These are phyloP conservation scores for Pristionchus maxplancki DNA, from an alignment of 2,888 invertebrate genomes.

Conservation along the genomic window DNA sequence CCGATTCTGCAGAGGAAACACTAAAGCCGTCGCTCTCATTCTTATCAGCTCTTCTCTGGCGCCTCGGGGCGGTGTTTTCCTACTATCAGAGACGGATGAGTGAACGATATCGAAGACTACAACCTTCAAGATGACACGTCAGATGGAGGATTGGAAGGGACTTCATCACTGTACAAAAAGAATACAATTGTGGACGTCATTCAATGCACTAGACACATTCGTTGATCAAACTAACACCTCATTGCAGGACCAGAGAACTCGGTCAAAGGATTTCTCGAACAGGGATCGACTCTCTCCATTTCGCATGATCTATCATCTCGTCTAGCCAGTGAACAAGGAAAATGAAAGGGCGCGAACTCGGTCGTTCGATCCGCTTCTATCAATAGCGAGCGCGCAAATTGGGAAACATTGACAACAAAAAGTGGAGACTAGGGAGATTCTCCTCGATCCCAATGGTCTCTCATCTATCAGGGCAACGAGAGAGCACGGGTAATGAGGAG, in stretches of 20 bases:
- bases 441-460: neutral
- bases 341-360: neutral
- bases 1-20: too few relatives aligned
- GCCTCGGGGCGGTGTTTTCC: neutral
- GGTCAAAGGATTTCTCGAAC: too few relatives aligned
- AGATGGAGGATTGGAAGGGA: neutral
- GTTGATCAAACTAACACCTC: too few relatives aligned
- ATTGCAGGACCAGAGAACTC: too few relatives aligned
- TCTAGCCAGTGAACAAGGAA: neutral
- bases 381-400: neutral
- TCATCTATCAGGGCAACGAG: neutral
- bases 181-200: neutral
- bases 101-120: neutral
- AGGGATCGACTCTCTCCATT: too few relatives aligned
- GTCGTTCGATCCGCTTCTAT: neutral
- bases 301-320: too few relatives aligned
- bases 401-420: slow-evolving; percentile 33
- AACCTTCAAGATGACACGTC: neutral
- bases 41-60: neutral
- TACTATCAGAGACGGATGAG: neutral
- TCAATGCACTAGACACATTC: neutral
- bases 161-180: neutral
- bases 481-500: neutral
- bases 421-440: neutral
- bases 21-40: neutral